These are phyloP conservation scores for Drosophila serrata DNA, from an alignment of 1,140 invertebrate species.

Conservation along the genomic window DNA sequence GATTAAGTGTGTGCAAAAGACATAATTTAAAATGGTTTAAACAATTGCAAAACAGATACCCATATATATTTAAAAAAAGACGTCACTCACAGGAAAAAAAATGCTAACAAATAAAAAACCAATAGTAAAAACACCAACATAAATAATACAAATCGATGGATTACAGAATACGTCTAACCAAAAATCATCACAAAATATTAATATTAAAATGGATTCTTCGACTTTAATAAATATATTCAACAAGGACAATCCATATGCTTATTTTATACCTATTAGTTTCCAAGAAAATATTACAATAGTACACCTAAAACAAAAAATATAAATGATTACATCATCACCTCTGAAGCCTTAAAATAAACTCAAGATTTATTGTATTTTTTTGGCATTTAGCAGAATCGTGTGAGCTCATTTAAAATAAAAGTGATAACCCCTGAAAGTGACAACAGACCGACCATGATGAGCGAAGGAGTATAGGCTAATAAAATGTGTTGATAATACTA, in stretches of 20 bases:
- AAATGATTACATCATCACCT: slow-evolving; percentile 63
- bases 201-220: background rate
- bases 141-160: background rate
- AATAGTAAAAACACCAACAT: background rate
- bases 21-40: background rate
- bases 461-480: slow-evolving; percentile 49
- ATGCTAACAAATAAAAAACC: too few relatives aligned
- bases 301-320: slow-evolving; percentile 11
- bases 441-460: slow-evolving; percentile 36
- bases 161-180: background rate
- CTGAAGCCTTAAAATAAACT: slow-evolving; percentile 18
- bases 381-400: slow-evolving; percentile 52
- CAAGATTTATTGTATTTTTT: slow-evolving; percentile 50
- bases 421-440: slow-evolving; percentile 72
- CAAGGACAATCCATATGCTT: background rate
- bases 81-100: background rate
- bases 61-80: background rate
- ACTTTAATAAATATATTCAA: background rate
- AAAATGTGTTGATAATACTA: slow-evolving; percentile 69
- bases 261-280: background rate
- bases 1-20: background rate
- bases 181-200: background rate
- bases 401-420: slow-evolving; percentile 53
- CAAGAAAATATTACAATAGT: background rate
- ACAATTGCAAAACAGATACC: too few relatives aligned